Evolutionary conservation across 2,888 invertebrate species (phyloP), one percentile per base, ranked within the genome.

Genomic region (Meloe dianella): DNA sequence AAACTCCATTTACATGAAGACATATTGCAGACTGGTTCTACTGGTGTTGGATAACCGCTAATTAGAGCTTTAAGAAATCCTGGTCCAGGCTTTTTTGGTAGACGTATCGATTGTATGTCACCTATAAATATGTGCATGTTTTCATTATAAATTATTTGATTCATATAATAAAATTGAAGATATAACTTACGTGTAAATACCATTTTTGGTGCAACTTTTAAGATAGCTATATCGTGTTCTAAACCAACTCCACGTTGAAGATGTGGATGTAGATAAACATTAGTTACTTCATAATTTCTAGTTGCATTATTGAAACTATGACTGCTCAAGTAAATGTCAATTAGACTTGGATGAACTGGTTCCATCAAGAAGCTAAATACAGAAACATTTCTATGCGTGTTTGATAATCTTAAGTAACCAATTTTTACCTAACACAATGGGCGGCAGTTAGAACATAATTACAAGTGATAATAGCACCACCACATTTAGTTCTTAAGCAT

Each of bases 401-500:
- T n/a, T n/a, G n/a, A n/a, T n/a, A n/a, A n/a, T n/a, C n/a, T n/a
- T n/a, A n/a, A n/a, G n/a, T n/a, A n/a, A n/a, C n/a, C n/a, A n/a
- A n/a, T n/a, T 22, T 24, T 54, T 54, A 54, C 54, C 54, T 54
- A 14, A 54, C 54, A 24, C 54, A 54, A 54, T 22, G 22, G 24
- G 54, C 54, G 5, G 24, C 24, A 12, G 54, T 54, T 10, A 54
- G 17, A 54, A 54, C 9, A 24, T 54, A 54, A 10, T 54, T 20
- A 12, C 54, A 54, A 24, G 14, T 54, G 12, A 54, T 9, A 0
- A 54, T 5, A 6, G 14, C 24, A 24, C 54, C 54, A 14, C 54
- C 54, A 24, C 54, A 54, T 24, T 54, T 54, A 3, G 54, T 54
- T 6, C 12, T 22, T 6, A 54, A 54, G 8, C 54, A 54, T 20